Conservation (phyloP, 2,888 invertebrate genomes). For the Allophyes oxyacanthae region DNA sequence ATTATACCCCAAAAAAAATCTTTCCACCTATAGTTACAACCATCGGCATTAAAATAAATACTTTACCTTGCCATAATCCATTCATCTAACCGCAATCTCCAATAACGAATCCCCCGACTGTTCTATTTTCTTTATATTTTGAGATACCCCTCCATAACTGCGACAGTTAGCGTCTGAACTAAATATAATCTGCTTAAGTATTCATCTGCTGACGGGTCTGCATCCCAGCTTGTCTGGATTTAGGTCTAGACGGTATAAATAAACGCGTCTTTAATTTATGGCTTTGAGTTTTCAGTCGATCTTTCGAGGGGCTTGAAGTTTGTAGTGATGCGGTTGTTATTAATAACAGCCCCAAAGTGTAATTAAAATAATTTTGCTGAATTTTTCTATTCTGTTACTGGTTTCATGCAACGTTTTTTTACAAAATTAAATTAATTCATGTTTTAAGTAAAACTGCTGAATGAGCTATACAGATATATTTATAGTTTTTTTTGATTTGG, state of each 20-base stretch:
- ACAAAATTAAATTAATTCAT: no score
- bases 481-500: no score
- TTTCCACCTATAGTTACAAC: no score
- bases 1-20: no score
- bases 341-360: no score
- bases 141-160: conserved; percentile 29
- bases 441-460: no score
- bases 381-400: no score
- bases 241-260: conserved; percentile 66
- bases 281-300: conserved; percentile 15
- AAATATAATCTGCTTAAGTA: conserved; percentile 50
- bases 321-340: not conserved
- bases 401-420: no score
- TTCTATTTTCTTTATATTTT: conserved; percentile 34
- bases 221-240: conserved; percentile 60
- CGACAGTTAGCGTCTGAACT: conserved; percentile 45
- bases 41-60: not conserved
- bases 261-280: conserved; percentile 27
- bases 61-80: not conserved
- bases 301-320: not conserved
- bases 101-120: conserved; percentile 14
- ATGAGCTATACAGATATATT: no score
- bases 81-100: conserved; percentile 3
- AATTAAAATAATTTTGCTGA: no score
- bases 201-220: conserved; percentile 33